A percentile compares a stretch with the other conserved stretches of the same genome.
phyloP scores from a whole-genome alignment of 2,113 vertebrate species.

The Dendropsophus ebraccatus region DNA sequence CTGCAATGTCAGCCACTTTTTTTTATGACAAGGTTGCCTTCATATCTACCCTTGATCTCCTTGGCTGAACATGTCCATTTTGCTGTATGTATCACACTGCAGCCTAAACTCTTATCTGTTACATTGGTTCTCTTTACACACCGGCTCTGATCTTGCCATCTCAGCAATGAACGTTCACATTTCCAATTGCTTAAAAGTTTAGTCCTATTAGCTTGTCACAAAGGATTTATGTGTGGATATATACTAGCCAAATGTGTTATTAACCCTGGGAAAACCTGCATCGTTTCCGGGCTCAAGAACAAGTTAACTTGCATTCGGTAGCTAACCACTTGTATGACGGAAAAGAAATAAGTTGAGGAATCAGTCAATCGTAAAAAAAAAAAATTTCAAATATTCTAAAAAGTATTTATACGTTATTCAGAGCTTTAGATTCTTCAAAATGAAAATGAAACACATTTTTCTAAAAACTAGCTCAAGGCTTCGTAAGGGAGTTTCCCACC shows the following conservation, averaged over 20 bases:
- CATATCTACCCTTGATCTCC: slow-evolving; percentile 51
- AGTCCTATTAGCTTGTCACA: slow-evolving; percentile 45
- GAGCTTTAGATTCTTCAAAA: not conserved
- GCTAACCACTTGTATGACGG: not conserved
- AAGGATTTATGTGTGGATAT: slow-evolving; percentile 29
- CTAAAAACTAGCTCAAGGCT: not conserved
- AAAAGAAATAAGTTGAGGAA: not conserved
- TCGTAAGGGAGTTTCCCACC: too few relatives aligned
- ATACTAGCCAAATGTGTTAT: slow-evolving; percentile 23
- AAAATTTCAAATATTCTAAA: not conserved
- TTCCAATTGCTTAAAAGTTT: slow-evolving; percentile 36
- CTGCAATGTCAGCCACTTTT: slow-evolving; percentile 33
- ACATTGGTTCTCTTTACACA: slow-evolving; percentile 32
- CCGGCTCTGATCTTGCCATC: slow-evolving; percentile 29
- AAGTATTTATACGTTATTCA: not conserved
- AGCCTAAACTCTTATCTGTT: slow-evolving; percentile 34
- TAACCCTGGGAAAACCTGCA: slow-evolving; percentile 23
- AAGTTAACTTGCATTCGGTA: not conserved
- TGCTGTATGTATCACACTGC: slow-evolving; percentile 22
- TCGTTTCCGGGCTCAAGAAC: slow-evolving; percentile 1
- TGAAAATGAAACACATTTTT: too few relatives aligned
- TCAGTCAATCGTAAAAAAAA: not conserved
- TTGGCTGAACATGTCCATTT: slow-evolving; percentile 57
- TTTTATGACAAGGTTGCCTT: slow-evolving; percentile 44
- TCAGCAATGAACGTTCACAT: slow-evolving; percentile 39